Evolutionary conservation across 2,888 invertebrate genomes (phyloP).

Genomic region (Teleogryllus oceanicus): DNA sequence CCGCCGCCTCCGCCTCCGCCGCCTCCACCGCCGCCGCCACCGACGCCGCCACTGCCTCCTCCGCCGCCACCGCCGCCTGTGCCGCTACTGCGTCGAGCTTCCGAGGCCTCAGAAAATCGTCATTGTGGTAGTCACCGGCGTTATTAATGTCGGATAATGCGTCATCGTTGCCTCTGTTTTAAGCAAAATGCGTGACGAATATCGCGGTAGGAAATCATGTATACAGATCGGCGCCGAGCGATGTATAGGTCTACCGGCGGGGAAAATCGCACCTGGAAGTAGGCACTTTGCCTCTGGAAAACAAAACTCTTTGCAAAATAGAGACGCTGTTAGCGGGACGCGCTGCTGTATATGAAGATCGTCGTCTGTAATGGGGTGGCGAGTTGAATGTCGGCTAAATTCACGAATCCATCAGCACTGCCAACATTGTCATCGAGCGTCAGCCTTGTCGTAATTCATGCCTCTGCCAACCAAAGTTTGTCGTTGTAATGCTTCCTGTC

Average conservation of each 20-base stretch:
- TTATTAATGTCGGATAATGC: constrained; percentile 1
- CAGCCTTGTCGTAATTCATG: no score
- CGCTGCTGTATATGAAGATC: no score
- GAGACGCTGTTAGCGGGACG: no score
- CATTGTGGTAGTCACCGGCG: not conserved
- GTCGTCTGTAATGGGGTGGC: no score
- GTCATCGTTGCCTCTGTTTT: not conserved
- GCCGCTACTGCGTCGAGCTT: not conserved
- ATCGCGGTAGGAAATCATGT: not conserved
- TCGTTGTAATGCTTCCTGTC: no score
- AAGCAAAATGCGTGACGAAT: not conserved
- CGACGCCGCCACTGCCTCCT: not conserved
- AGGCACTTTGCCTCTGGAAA: no score
- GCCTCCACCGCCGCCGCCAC: not conserved
- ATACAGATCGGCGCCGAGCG: not conserved
- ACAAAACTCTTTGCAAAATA: no score
- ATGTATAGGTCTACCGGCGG: not conserved
- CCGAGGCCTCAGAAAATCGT: not conserved
- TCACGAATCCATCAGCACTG: no score
- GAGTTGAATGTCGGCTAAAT: no score
- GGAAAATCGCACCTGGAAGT: no score
- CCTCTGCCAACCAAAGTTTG: no score
- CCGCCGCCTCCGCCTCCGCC: not conserved
- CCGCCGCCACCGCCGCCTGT: not conserved
- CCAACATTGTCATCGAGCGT: no score